Evolutionary conservation across 2,113 vertebrate genomes (phyloP).

Genomic region (Electrona antarctica): DNA sequence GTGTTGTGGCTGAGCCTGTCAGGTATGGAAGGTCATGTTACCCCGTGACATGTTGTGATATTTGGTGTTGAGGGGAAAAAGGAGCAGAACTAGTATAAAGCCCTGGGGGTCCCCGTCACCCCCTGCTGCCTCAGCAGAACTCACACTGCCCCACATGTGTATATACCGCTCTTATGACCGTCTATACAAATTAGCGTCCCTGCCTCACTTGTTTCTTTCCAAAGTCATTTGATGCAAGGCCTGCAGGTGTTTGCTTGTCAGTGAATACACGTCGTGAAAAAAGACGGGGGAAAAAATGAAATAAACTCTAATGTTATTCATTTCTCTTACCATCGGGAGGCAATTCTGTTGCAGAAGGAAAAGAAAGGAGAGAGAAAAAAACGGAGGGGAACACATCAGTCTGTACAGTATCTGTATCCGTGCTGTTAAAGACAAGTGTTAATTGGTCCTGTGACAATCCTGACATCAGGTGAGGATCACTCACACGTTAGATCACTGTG

Average conservation of each 20-base stretch:
- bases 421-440: slow-evolving; percentile 50
- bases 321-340: slow-evolving; percentile 77
- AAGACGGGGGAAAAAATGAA: slow-evolving; percentile 19
- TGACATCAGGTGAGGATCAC: slow-evolving; percentile 52
- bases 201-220: slow-evolving; percentile 31
- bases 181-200: slow-evolving; percentile 32
- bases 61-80: too few relatives aligned
- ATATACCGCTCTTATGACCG: slow-evolving; percentile 26
- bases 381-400: slow-evolving; percentile 53
- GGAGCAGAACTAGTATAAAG: too few relatives aligned
- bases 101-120: slow-evolving; percentile 4
- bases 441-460: slow-evolving; percentile 43
- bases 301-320: slow-evolving; percentile 31
- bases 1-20: too few relatives aligned
- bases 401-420: slow-evolving; percentile 29
- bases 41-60: not conserved
- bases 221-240: slow-evolving; percentile 44
- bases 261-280: slow-evolving; percentile 45
- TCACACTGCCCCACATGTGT: slow-evolving; percentile 1
- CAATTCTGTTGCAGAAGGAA: slow-evolving; percentile 58
- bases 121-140: slow-evolving; percentile 27
- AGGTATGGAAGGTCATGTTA: too few relatives aligned
- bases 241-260: slow-evolving; percentile 67
- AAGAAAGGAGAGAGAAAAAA: slow-evolving; percentile 4
- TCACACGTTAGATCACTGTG: slow-evolving; percentile 44